These are phyloP conservation scores for Platysternon megacephalum DNA, from an alignment of 2,113 vertebrate species.

Conservation along the genomic window DNA sequence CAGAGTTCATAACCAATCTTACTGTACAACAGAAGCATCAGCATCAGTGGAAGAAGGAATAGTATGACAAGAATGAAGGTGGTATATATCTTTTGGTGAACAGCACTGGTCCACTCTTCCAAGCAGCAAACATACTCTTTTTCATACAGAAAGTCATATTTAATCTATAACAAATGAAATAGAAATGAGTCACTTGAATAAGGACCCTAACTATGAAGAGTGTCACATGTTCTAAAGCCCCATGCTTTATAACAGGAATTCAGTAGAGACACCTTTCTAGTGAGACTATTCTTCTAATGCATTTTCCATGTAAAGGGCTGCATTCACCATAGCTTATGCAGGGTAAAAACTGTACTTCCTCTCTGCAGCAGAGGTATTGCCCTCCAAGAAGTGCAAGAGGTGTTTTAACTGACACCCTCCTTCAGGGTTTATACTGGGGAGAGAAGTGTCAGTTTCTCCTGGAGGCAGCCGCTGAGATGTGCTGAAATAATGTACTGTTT, in stretches of 20 bases:
- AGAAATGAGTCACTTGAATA: background rate
- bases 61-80: constrained; percentile 79
- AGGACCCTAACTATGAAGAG: background rate
- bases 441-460: background rate
- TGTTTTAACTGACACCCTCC: background rate
- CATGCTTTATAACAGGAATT: background rate
- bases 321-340: background rate
- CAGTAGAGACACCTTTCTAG: background rate
- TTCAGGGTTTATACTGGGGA: background rate
- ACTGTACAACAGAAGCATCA: constrained; percentile 79
- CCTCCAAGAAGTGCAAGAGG: background rate
- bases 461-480: background rate
- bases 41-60: constrained; percentile 77
- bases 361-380: background rate
- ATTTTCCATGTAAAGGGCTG: background rate
- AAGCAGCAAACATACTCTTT: constrained; percentile 78
- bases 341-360: background rate
- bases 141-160: constrained; percentile 82
- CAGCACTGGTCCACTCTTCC: constrained; percentile 77
- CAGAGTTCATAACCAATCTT: constrained; percentile 81
- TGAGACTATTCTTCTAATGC: background rate
- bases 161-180: constrained; percentile 71
- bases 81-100: constrained; percentile 75
- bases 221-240: background rate
- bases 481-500: background rate